These are phyloP conservation scores for Babyrousa celebensis DNA, from an alignment of 2,797 vertebrate genomes.

Conservation along the genomic window DNA sequence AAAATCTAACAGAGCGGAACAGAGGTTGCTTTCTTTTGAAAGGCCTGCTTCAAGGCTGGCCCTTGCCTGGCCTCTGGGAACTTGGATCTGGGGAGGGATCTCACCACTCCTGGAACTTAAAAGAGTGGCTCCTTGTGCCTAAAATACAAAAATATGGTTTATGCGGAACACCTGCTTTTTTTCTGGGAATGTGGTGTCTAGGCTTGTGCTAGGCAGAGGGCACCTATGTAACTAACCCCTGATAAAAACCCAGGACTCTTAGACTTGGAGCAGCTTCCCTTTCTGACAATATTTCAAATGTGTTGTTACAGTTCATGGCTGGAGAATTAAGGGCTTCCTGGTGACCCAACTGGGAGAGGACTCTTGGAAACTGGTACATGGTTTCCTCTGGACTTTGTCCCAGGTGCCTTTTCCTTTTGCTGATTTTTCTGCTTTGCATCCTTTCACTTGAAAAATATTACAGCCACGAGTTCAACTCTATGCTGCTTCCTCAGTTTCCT, in stretches of 20 bases:
- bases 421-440: background rate
- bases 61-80: background rate
- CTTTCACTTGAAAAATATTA: background rate
- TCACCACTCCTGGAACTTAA: background rate
- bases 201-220: background rate
- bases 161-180: background rate
- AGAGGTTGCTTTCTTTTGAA: background rate
- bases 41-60: background rate
- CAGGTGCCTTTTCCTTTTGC: background rate
- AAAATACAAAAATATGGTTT: background rate
- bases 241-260: background rate
- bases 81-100: background rate
- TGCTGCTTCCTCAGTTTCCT: background rate
- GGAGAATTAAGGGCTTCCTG: background rate
- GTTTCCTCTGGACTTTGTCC: too few species aligned
- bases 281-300: background rate
- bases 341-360: background rate
- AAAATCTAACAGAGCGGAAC: background rate
- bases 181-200: background rate
- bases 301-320: background rate
- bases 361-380: background rate
- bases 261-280: background rate
- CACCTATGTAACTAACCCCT: background rate
- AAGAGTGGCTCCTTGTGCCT: background rate
- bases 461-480: too few species aligned